phyloP scores from a whole-genome alignment of 2,888 invertebrate genomes.

The Yponomeuta evonymella region DNA sequence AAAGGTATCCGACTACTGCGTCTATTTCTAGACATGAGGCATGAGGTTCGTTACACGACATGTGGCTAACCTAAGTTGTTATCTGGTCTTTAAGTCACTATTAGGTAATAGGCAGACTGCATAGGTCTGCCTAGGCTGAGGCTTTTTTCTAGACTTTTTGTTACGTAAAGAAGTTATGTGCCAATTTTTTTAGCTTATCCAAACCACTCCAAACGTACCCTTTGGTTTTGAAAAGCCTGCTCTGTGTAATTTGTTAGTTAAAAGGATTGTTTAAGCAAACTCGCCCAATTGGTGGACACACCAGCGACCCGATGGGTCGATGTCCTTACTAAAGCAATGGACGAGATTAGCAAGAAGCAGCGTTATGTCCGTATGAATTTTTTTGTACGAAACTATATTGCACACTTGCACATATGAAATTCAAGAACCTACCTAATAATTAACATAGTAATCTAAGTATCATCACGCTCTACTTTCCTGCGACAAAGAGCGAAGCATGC shows the following conservation, averaged over 20 bases:
- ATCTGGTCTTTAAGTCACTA: not conserved
- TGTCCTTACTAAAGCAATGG: too few relatives aligned
- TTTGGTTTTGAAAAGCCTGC: too few relatives aligned
- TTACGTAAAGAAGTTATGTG: not conserved
- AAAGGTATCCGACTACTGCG: not conserved
- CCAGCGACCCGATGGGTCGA: too few relatives aligned
- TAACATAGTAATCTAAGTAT: conserved; percentile 16
- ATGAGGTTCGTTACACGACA: not conserved
- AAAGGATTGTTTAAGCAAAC: too few relatives aligned
- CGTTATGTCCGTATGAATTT: too few relatives aligned
- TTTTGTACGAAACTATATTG: not conserved
- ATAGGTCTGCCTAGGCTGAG: not conserved
- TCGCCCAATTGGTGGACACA: too few relatives aligned
- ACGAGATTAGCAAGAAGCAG: too few relatives aligned
- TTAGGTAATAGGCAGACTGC: not conserved
- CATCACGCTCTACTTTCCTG: conserved; percentile 27
- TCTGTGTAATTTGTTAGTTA: too few relatives aligned
- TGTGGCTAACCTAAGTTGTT: not conserved
- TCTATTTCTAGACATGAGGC: not conserved
- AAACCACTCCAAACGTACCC: too few relatives aligned
- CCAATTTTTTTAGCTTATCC: not conserved
- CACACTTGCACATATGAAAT: conserved; percentile 5
- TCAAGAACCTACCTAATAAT: not conserved
- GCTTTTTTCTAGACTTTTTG: not conserved
- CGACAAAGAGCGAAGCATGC: conserved; percentile 22